Evolutionary conservation across 2,888 invertebrate species (phyloP).

Genomic region (Oegoconia quadripuncta): DNA sequence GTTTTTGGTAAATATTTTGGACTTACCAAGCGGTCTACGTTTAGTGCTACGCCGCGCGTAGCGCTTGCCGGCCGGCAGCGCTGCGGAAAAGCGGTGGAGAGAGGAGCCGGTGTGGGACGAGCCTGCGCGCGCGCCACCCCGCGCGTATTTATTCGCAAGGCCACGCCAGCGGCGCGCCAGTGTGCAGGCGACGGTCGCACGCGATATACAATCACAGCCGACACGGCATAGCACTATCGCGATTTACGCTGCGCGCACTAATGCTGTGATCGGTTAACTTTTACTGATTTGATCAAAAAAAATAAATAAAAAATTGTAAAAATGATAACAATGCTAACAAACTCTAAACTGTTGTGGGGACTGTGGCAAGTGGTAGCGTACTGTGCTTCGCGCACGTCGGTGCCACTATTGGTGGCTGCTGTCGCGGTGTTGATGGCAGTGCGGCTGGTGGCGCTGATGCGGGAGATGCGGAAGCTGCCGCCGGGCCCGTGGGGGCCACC

Average conservation of each 20-base stretch:
- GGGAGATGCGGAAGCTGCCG: constrained; percentile 79
- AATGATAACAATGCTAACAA: constrained; percentile 56
- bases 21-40: constrained; percentile 39
- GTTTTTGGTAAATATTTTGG: background rate
- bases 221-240: constrained; percentile 50
- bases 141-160: constrained; percentile 77
- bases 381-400: constrained; percentile 58
- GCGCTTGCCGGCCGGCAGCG: constrained; percentile 35
- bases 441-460: constrained; percentile 65
- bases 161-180: constrained; percentile 71
- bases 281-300: constrained; percentile 22
- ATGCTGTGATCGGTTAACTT: constrained; percentile 50
- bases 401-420: constrained; percentile 66
- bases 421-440: constrained; percentile 71
- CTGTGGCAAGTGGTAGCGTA: constrained; percentile 67
- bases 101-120: constrained; percentile 61
- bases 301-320: constrained; percentile 37
- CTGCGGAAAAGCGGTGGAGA: constrained; percentile 48
- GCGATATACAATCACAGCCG: constrained; percentile 60
- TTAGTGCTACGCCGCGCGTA: constrained; percentile 44
- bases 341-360: constrained; percentile 77
- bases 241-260: constrained; percentile 57
- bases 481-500: constrained; percentile 95
- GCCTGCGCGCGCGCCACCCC: constrained; percentile 58
- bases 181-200: constrained; percentile 71